Evolutionary conservation across 1,140 invertebrate genomes (phyloP), one percentile per base, ranked within the genome.

Genomic region (Choristoneura fumiferana): DNA sequence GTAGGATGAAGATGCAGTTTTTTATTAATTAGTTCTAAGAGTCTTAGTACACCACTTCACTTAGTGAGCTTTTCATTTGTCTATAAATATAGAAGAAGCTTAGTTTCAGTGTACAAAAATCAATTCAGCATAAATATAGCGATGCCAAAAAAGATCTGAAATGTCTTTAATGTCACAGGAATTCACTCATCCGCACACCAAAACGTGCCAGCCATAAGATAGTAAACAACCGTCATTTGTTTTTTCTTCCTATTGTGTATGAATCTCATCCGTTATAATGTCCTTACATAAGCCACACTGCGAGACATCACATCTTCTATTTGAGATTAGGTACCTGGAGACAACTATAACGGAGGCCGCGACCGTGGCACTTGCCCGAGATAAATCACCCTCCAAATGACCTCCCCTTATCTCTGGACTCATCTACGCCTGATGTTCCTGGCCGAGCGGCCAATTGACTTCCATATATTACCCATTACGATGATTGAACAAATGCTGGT

Each of bases 401-500:
- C 43, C 43, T 49, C 43, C 43, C 43, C 43, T 49, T 49, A 49
- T 49, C 43, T 49, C 43, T 8, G 43, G 43, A 29, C 43, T 49
- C 43, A 49, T 49, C 43, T 49, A 17, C 18, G 18, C 22, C 43
- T 49, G 43, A 49, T 49, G 43, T 45, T 45, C 43, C 43, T 49
- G 10, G 18, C 43, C 17, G 43, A 10, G 43, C 43, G 22, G 22
- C 43, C 43, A 49, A 49, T 49, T 49, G 43, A 49, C 43, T 49
- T 49, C 43, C 43, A 49, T 49, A 49, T 49, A 49, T 49, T 49
- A 49, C 43, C 43, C 43, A 49, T 49, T 49, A 49, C 43, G 43
- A 49, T 49, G 43, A 49, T 49, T 49, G 43, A 49, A 49, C 43
- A 49, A 49, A 49, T 49, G 43, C 43, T 33, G 43, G 43, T 49